Conservation (phyloP, 2,113 vertebrate species). For the Odocoileus virginianus region DNA sequence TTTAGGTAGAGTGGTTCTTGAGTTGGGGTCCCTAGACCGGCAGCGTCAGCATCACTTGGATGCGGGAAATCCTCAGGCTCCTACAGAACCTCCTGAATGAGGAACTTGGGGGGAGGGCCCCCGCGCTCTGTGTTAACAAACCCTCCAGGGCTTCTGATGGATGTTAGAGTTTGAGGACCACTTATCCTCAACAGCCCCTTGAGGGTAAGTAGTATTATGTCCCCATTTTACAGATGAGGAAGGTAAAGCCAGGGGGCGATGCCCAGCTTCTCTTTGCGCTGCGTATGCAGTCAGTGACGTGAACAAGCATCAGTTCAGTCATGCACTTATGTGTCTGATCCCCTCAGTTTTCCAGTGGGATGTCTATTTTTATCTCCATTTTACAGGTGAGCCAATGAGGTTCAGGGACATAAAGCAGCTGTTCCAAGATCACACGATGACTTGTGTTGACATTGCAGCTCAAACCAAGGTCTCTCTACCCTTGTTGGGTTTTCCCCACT, state of each 20-base stretch:
- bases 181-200: background rate
- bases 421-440: background rate
- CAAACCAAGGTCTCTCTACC: background rate
- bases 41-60: background rate
- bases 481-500: background rate
- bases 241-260: too few species aligned
- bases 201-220: background rate
- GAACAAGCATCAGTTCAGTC: background rate
- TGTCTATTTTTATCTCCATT: background rate
- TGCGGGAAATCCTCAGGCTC: background rate
- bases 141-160: background rate
- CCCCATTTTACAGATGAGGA: background rate
- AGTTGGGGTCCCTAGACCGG: background rate
- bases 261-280: background rate
- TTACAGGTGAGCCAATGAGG: background rate
- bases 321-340: background rate
- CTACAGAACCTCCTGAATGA: background rate
- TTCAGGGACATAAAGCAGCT: background rate
- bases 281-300: fast-evolving
- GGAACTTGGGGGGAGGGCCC: background rate
- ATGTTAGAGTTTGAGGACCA: background rate
- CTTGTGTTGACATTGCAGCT: background rate
- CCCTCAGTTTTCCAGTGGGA: fast-evolving
- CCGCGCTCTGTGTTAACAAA: fast-evolving
- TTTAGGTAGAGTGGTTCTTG: background rate